Evolutionary conservation across 1,140 invertebrate species (phyloP), one percentile per base, ranked within the genome.

Genomic region (Trypoxylus dichotomus): DNA sequence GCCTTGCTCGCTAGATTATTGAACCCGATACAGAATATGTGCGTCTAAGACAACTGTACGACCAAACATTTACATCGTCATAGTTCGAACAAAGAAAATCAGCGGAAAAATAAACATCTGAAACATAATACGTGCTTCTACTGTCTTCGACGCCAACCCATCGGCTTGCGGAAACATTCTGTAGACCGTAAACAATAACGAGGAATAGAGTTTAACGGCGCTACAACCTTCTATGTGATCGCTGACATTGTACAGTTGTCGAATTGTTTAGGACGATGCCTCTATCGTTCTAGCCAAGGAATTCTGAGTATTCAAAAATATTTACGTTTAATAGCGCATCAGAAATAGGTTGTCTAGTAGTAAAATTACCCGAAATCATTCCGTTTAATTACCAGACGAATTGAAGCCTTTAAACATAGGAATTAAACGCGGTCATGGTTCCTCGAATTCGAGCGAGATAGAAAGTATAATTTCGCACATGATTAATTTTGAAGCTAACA

Each of bases 401-500:
- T 37, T 37, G 32, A 37, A 37, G 2, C 1, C 2, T 8, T 37
- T 7, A 32, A 37, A 54, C 47, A 15, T 1, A 54, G 15, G 15
- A 54, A 54, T 3, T 54, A 19, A 54, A 54, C 47, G 15, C n/a
- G 13, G 47, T 54, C 47, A 54, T 19, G 15, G n/a, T 19, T n/a
- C 47, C 47, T 19, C 47, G 19, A n/a, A 54, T 54, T 1, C 47
- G 19, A 54, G 47, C 19, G 47, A 54, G 47, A 54, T 54, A 54
- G 47, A 54, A 54, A 54, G 47, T 54, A 54, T 19, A 54, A 54
- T 54, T 54, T 54, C 47, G 47, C 47, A 54, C 47, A 54, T 54
- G 47, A 54, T 54, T 54, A 54, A 54, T 54, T 54, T 54, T 19
- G 13, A 19, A 6, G 15, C 6, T 15, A 6, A 2, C 32, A 37